Percentiles rank a stretch among this genome's conserved stretches.
Evolutionary conservation across 2,888 invertebrate species (phyloP).

Genomic region (Corythucha ciliata): DNA sequence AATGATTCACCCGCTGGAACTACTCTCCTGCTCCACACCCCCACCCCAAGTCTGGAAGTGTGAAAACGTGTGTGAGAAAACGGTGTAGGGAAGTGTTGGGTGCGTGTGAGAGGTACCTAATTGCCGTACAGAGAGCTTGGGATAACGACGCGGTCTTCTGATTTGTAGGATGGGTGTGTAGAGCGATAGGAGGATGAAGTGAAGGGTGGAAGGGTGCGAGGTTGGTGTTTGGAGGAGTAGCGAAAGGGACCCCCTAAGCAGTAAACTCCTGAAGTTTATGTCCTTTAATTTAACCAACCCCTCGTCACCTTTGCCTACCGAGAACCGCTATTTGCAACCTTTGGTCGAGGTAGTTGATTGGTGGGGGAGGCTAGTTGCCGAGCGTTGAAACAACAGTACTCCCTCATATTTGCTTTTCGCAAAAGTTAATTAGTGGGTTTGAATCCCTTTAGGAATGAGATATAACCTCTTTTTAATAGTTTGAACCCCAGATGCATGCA

Average conservation of each 20-base stretch:
- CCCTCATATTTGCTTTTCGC: too few species aligned
- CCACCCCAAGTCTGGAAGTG: too few species aligned
- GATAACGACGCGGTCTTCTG: slow-evolving; percentile 23
- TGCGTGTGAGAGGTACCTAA: background rate
- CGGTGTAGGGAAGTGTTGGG: background rate
- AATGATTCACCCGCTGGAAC: too few species aligned
- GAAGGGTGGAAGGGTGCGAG: background rate
- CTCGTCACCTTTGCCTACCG: slow-evolving; percentile 17
- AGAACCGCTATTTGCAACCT: too few species aligned
- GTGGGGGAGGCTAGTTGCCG: too few species aligned
- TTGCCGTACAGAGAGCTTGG: slow-evolving; percentile 13
- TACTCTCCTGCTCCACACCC: too few species aligned
- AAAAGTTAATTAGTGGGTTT: too few species aligned
- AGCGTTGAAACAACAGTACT: too few species aligned
- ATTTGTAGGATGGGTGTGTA: slow-evolving; percentile 16
- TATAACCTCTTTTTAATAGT: too few species aligned
- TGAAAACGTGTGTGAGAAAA: background rate
- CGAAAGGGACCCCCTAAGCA: slow-evolving; percentile 1
- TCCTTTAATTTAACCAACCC: slow-evolving; percentile 20
- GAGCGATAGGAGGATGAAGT: background rate
- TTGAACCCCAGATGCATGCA: too few species aligned
- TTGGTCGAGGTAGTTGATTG: too few species aligned
- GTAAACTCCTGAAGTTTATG: slow-evolving; percentile 22
- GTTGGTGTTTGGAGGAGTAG: slow-evolving; percentile 6
- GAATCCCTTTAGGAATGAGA: too few species aligned